Evolutionary conservation across 2,888 invertebrate genomes (phyloP).

Genomic region (Molorchus minor): DNA sequence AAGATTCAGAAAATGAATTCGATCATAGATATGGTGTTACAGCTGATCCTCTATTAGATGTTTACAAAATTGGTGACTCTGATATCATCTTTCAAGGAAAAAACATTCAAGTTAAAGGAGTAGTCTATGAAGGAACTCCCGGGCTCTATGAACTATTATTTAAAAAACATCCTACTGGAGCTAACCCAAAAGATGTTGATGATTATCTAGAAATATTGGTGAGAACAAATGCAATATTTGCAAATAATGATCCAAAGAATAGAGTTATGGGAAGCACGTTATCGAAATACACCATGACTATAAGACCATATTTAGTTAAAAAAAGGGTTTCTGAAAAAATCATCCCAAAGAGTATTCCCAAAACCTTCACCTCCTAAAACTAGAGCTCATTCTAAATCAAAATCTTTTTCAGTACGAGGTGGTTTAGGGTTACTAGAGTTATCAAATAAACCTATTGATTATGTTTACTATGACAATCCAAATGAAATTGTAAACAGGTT

Average conservation of each 20-base stretch:
- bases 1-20: conserved; percentile 3
- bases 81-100: background rate
- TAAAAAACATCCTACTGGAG: conserved; percentile 8
- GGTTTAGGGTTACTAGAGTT: background rate
- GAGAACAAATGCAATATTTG: conserved; percentile 12
- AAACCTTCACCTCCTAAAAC: background rate
- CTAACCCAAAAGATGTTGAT: background rate
- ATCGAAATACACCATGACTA: conserved; percentile 1
- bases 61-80: conserved; percentile 10
- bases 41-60: background rate
- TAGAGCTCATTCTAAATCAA: background rate
- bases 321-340: background rate
- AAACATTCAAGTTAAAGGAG: background rate
- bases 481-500: conserved; percentile 50
- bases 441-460: conserved; percentile 9
- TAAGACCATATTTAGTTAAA: background rate
- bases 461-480: conserved; percentile 31
- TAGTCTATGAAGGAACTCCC: conserved; percentile 8
- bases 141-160: conserved; percentile 18
- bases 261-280: background rate
- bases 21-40: conserved; percentile 17
- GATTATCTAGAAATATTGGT: conserved; percentile 1
- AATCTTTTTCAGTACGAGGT: background rate
- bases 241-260: background rate
- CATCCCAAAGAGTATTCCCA: background rate